Percentiles rank a stretch among this genome's conserved stretches.
Conservation (phyloP, 2,797 vertebrate genomes). For the Prunella strophiata region DNA sequence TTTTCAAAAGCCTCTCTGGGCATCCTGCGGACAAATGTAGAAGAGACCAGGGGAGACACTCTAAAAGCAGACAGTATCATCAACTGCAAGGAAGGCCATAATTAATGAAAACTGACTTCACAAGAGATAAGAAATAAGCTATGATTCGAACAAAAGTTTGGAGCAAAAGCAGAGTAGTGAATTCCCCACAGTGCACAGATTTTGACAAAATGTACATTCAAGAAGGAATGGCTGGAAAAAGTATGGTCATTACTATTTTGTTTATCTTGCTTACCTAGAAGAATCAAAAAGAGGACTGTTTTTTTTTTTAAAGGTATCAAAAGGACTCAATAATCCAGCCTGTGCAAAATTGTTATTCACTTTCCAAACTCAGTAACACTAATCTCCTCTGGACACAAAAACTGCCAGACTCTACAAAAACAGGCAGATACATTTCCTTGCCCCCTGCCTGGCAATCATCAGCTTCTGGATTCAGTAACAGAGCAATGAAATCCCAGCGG, state of each 20-base stretch:
- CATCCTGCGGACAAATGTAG: constrained; percentile 15
- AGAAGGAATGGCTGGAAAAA: not conserved
- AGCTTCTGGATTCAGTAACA: not conserved
- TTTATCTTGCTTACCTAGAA: not conserved
- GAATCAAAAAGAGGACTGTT: not conserved
- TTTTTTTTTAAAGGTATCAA: not conserved
- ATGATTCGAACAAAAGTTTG: not conserved
- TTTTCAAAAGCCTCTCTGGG: not conserved
- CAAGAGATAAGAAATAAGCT: not conserved
- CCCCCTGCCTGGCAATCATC: not conserved
- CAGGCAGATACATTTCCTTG: constrained; percentile 19
- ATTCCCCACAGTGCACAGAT: not conserved
- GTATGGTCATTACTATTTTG: not conserved
- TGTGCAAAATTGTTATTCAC: not conserved
- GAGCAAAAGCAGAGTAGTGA: not conserved
- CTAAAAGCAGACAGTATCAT: not conserved
- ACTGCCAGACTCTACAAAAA: not conserved
- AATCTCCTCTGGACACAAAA: constrained; percentile 5
- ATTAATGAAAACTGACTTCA: not conserved
- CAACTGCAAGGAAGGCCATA: not conserved
- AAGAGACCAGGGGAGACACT: not conserved
- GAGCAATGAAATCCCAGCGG: not conserved
- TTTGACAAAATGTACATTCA: not conserved
- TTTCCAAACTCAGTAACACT: not conserved
- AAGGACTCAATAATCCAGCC: not conserved